These are phyloP conservation scores for Ooceraea biroi DNA, from an alignment of 1,140 invertebrate genomes.

Conservation along the genomic window DNA sequence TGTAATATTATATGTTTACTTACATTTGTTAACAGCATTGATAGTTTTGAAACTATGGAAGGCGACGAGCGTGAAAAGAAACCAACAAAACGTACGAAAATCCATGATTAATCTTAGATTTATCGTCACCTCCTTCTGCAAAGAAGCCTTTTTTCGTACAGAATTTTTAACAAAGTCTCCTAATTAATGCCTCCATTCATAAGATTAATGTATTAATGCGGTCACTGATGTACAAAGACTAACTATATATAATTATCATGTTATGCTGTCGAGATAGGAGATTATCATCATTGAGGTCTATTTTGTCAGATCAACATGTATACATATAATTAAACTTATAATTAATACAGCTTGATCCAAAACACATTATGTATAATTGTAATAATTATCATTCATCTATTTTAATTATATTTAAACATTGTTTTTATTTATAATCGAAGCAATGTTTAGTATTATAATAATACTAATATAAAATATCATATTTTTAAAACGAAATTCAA, in stretches of 20 bases:
- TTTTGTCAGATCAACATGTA: background rate
- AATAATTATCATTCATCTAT: background rate
- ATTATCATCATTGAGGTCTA: conserved; percentile 18
- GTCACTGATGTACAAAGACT: background rate
- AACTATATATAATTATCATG: background rate
- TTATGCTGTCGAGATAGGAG: background rate
- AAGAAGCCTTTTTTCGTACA: background rate
- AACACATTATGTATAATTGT: background rate
- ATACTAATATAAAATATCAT: too few relatives aligned
- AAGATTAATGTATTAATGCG: background rate
- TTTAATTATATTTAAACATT: background rate
- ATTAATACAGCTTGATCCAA: too few relatives aligned
- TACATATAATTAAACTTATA: background rate
- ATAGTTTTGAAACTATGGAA: background rate
- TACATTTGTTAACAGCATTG: conserved; percentile 47
- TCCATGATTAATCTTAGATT: conserved; percentile 34
- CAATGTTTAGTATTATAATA: too few relatives aligned
- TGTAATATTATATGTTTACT: conserved; percentile 39
- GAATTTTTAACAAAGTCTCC: background rate
- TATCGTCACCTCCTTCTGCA: background rate
- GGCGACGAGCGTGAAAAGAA: conserved; percentile 10
- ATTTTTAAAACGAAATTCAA: too few relatives aligned
- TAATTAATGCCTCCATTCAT: background rate
- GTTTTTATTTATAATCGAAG: too few relatives aligned
- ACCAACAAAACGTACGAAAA: background rate